Base-by-base conservation (phyloP, 2,888 invertebrate genomes). In the Noctua pronuba region DNA sequence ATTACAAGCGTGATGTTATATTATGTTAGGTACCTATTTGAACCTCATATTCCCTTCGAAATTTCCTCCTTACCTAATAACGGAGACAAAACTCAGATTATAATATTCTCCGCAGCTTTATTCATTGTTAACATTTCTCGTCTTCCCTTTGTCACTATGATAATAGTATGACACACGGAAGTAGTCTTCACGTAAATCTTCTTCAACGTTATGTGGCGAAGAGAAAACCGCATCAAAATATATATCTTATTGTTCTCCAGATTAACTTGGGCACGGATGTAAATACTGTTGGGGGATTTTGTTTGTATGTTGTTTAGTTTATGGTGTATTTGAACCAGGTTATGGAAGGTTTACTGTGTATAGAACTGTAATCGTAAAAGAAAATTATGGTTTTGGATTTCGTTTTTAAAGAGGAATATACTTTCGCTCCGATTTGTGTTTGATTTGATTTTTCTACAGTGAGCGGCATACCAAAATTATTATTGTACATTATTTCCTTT, bases 141-240 rank as follows among this genome's bases (percentile, higher is more conserved):
- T 75, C 62, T 55, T 71, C 64, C 82, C 73, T 86, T 88, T 89
- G 88, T 89, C 80, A 82, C 55, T 76, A 74, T 86, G 69, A 82
- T 88, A 89, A 88, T 86, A 83, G 79, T 75, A 73, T 83, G 83
- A 77, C 88, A 79, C 80, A 62, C 67, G 74, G 81, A 85, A 75
- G 80, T 74, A 82, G 55, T 67, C 81, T 44, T 41, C 46, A 58
- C 82, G 78, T 88, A 86, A 89, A 88, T 88, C 88, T 88, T 86
- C 84, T 82, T 87, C 84, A 86, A 64, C 65, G 68, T 76, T 76
- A 79, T 76, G 46, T 88, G 79, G 74, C 79, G 74, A 80, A 71
- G 78, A 73, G 77, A 79, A 80, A 83, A 79, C 81, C 75, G 66
- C 82, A 77, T 80, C 82, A 78, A 82, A 87, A 81, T 83, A 80